Evolutionary conservation across 1,140 invertebrate genomes (phyloP).

Genomic region (Arion vulgaris): DNA sequence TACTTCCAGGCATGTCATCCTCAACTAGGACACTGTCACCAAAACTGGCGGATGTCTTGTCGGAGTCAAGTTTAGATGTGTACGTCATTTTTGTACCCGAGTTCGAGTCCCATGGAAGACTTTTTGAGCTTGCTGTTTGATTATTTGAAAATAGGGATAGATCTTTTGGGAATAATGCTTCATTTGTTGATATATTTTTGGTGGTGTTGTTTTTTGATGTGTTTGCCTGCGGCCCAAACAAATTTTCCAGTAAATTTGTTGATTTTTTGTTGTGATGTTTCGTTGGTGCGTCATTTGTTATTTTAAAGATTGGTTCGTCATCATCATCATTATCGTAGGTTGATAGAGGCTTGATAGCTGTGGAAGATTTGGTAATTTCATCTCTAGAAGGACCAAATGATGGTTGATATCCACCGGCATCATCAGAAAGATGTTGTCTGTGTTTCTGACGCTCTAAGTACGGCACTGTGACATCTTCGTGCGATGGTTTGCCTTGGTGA

Average conservation of each 20-base stretch:
- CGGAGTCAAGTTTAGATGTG: not conserved
- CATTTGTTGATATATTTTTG: slow-evolving; percentile 42
- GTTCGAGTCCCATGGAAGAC: slow-evolving; percentile 51
- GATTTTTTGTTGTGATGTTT: slow-evolving; percentile 47
- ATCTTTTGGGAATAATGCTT: slow-evolving; percentile 47
- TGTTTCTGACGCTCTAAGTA: slow-evolving; percentile 52
- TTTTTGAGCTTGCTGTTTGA: slow-evolving; percentile 34
- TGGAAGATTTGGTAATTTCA: not conserved
- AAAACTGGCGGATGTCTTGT: slow-evolving; percentile 50
- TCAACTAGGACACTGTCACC: slow-evolving; percentile 49
- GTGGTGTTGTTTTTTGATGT: slow-evolving; percentile 15
- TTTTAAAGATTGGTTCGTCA: slow-evolving; percentile 27
- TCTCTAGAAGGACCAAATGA: slow-evolving; percentile 50
- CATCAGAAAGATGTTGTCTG: slow-evolving; percentile 39
- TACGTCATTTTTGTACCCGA: slow-evolving; percentile 22
- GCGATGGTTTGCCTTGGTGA: slow-evolving; percentile 61
- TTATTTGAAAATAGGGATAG: not conserved
- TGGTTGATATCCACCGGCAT: slow-evolving; percentile 55
- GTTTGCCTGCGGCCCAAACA: slow-evolving; percentile 54
- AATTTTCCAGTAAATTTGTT: slow-evolving; percentile 52
- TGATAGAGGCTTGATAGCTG: slow-evolving; percentile 6
- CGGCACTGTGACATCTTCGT: slow-evolving; percentile 56
- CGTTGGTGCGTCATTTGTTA: not conserved
- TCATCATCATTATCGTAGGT: slow-evolving; percentile 38
- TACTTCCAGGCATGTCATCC: slow-evolving; percentile 47